Conservation (phyloP, 2,888 invertebrate species). For the Cynaeus angustus region DNA sequence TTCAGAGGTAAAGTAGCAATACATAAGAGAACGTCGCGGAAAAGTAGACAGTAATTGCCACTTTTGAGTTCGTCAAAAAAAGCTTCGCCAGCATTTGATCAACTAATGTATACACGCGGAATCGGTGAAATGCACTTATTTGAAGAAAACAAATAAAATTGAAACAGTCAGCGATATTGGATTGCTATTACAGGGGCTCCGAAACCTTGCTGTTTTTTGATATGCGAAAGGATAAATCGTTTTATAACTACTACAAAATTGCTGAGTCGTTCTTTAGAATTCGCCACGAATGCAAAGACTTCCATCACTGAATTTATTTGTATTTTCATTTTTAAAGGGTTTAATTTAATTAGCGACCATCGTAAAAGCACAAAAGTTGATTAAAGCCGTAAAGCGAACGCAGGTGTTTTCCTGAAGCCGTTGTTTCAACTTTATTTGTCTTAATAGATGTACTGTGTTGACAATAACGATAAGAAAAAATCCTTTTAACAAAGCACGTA, state of each 20-base stretch:
- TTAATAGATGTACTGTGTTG: conserved; percentile 56
- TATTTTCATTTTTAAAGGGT: conserved; percentile 30
- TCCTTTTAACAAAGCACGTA: conserved; percentile 3
- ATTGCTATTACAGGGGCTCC: conserved; percentile 51
- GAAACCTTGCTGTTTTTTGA: conserved; percentile 48
- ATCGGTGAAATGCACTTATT: conserved; percentile 46
- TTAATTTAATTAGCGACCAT: conserved; percentile 30
- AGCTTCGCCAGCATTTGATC: conserved; percentile 45
- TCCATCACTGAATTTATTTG: conserved; percentile 18
- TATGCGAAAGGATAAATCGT: conserved; percentile 53
- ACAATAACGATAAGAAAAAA: conserved; percentile 37
- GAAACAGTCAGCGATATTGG: conserved; percentile 54
- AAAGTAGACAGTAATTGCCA: conserved; percentile 45
- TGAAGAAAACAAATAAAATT: conserved; percentile 53
- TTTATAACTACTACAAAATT: conserved; percentile 55
- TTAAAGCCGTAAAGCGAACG: conserved; percentile 52
- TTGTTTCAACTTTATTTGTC: conserved; percentile 59
- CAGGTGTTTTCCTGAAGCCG: conserved; percentile 62
- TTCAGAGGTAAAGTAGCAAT: background rate
- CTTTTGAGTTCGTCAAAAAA: conserved; percentile 43
- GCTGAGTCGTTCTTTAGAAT: conserved; percentile 49
- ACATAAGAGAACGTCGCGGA: conserved; percentile 15
- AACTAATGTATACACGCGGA: conserved; percentile 47
- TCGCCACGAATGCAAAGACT: conserved; percentile 25
- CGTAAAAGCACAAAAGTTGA: conserved; percentile 42